phyloP scores from a whole-genome alignment of 1,140 invertebrate genomes.

The Andricus grossulariae region DNA sequence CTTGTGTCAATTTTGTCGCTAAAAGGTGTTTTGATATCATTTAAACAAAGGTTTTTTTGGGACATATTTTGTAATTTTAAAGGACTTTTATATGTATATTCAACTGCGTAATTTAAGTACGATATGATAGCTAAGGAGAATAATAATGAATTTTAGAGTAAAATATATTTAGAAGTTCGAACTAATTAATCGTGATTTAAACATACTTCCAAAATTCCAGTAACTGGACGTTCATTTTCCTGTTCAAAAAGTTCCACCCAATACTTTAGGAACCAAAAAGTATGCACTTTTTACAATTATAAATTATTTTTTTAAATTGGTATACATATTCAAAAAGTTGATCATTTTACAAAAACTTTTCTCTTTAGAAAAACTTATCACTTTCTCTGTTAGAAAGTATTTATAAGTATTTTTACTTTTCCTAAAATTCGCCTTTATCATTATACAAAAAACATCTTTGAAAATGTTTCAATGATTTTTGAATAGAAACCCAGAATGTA shows the following conservation, averaged over 20 bases:
- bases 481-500: neutral
- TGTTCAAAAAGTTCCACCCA: neutral
- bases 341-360: conserved; percentile 12
- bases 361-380: neutral
- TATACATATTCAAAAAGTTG: conserved; percentile 5
- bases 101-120: conserved; percentile 27
- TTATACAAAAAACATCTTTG: neutral
- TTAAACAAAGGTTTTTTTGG: neutral
- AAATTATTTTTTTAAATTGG: neutral
- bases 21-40: neutral
- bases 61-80: conserved; percentile 7
- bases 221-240: neutral
- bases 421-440: neutral
- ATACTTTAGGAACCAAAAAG: neutral
- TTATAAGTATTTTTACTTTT: neutral
- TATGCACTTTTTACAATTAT: neutral
- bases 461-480: conserved; percentile 2
- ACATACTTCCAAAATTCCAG: conserved; percentile 13
- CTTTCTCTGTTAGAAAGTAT: neutral
- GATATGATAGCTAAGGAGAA: neutral
- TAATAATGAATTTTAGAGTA: conserved; percentile 24
- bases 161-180: conserved; percentile 19
- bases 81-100: conserved; percentile 28
- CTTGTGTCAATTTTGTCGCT: neutral
- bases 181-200: neutral